phyloP scores from a whole-genome alignment of 2,113 vertebrate genomes.

The Garra rufa region DNA sequence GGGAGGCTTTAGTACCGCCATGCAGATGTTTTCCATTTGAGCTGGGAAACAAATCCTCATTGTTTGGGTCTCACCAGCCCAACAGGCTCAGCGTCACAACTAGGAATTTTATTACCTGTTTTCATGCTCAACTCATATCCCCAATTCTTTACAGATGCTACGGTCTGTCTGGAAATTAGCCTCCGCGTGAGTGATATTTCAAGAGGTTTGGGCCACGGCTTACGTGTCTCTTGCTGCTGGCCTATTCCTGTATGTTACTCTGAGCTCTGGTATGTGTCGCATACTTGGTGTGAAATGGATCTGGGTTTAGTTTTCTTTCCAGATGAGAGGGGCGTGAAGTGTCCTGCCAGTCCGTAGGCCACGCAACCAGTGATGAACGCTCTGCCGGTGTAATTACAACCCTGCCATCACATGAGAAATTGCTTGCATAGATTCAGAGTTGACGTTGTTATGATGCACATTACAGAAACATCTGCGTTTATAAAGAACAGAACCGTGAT shows the following conservation, averaged over 20 bases:
- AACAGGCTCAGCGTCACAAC: slow-evolving; percentile 10
- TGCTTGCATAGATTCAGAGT: slow-evolving; percentile 9
- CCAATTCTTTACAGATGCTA: slow-evolving; percentile 37
- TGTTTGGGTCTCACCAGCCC: slow-evolving; percentile 65
- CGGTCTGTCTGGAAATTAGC: slow-evolving; percentile 44
- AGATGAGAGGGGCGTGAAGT: slow-evolving; percentile 31
- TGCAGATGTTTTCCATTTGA: slow-evolving; percentile 77
- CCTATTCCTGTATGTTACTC: slow-evolving; percentile 40
- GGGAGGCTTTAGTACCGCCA: slow-evolving; percentile 61
- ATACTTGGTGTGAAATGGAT: slow-evolving; percentile 51
- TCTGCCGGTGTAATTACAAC: slow-evolving; percentile 48
- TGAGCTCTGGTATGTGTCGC: slow-evolving; percentile 34
- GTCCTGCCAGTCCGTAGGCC: slow-evolving; percentile 30
- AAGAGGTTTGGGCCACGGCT: slow-evolving; percentile 10
- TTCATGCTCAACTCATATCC: slow-evolving; percentile 4
- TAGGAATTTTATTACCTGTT: slow-evolving; percentile 49
- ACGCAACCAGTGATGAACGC: slow-evolving; percentile 45
- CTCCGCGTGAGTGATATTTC: slow-evolving; percentile 31
- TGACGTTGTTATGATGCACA: slow-evolving; percentile 17
- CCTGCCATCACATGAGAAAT: slow-evolving; percentile 15
- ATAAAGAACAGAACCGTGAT: not conserved
- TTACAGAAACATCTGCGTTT: not conserved
- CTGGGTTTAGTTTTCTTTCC: slow-evolving; percentile 14
- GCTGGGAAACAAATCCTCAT: slow-evolving; percentile 72
- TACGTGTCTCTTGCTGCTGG: slow-evolving; percentile 14